Percentiles rank a stretch among this genome's conserved stretches.
These are phyloP conservation scores for Holothuria glaberrima DNA, from an alignment of 35 echinoderm and acorn worm genomes.

Conservation along the genomic window DNA sequence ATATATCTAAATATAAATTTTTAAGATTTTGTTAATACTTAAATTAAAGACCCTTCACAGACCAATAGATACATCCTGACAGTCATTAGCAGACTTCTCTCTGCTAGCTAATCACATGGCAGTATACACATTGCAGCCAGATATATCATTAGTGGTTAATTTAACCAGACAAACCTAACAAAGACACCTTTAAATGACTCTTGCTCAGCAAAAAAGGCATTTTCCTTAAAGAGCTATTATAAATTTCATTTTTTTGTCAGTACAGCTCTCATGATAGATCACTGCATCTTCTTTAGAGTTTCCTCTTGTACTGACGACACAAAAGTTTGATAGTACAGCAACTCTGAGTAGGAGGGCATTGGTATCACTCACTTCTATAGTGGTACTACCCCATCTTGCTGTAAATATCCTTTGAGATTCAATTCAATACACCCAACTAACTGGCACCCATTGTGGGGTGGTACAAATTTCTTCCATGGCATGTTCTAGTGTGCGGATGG, in stretches of 20 bases:
- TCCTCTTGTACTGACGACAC: neutral
- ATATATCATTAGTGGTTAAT: too few species aligned
- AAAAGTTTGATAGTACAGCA: too few species aligned
- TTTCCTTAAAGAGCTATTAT: neutral
- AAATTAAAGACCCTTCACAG: too few species aligned
- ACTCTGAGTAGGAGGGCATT: neutral
- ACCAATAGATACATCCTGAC: too few species aligned
- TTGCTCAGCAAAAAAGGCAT: too few species aligned
- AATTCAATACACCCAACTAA: constrained; percentile 99
- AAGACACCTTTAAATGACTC: too few species aligned
- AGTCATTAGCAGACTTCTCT: too few species aligned
- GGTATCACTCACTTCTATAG: neutral
- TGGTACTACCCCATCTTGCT: neutral
- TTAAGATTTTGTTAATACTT: too few species aligned
- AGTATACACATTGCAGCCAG: too few species aligned
- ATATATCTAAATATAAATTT: too few species aligned
- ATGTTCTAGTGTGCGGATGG: constrained; percentile 95
- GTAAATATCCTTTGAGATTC: neutral
- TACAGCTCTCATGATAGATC: neutral
- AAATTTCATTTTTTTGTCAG: neutral
- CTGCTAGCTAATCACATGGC: too few species aligned
- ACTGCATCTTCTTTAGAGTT: neutral
- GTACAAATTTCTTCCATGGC: constrained; percentile 99
- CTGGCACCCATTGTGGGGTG: constrained; percentile 99
- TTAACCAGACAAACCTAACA: too few species aligned